Conservation (phyloP, 2,888 invertebrate species). For the Eupeodes latifasciatus region DNA sequence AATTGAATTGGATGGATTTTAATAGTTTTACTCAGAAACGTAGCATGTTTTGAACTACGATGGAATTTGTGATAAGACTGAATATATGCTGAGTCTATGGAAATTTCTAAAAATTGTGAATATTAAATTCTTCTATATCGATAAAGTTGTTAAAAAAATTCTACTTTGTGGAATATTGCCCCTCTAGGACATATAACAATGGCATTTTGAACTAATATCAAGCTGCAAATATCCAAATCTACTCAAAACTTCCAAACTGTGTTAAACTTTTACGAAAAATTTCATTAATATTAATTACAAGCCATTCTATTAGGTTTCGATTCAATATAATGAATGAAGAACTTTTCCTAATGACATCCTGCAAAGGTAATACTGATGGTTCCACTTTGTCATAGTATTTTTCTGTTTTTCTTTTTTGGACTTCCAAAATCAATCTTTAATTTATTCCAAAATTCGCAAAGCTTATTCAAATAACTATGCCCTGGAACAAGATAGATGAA, state of each 20-base stretch:
- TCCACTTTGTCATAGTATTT: constrained; percentile 2
- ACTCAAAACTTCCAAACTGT: neutral
- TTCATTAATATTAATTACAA: constrained; percentile 75
- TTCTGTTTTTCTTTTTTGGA: constrained; percentile 9
- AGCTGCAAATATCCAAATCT: constrained; percentile 80
- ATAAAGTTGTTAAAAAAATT: too few species aligned
- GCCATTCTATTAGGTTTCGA: constrained; percentile 62
- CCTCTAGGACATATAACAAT: too few species aligned
- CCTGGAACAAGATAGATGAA: constrained; percentile 20
- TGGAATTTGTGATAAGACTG: too few species aligned
- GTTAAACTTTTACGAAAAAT: constrained; percentile 78
- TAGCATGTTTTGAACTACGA: too few species aligned
- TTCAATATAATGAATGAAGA: constrained; percentile 54
- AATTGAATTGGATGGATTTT: too few species aligned
- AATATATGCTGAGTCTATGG: too few species aligned
- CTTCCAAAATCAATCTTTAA: constrained; percentile 61
- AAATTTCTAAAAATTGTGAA: too few species aligned
- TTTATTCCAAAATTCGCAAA: constrained; percentile 58
- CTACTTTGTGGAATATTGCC: too few species aligned
- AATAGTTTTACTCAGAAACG: too few species aligned
- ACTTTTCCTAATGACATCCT: constrained; percentile 51
- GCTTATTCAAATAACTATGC: constrained; percentile 44
- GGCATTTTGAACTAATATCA: too few species aligned
- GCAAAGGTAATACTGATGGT: constrained; percentile 19
- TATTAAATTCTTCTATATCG: too few species aligned